Percentiles rank a stretch among this genome's conserved stretches.
Evolutionary conservation across 2,797 vertebrate genomes (phyloP).

Genomic region (Erethizon dorsatum): DNA sequence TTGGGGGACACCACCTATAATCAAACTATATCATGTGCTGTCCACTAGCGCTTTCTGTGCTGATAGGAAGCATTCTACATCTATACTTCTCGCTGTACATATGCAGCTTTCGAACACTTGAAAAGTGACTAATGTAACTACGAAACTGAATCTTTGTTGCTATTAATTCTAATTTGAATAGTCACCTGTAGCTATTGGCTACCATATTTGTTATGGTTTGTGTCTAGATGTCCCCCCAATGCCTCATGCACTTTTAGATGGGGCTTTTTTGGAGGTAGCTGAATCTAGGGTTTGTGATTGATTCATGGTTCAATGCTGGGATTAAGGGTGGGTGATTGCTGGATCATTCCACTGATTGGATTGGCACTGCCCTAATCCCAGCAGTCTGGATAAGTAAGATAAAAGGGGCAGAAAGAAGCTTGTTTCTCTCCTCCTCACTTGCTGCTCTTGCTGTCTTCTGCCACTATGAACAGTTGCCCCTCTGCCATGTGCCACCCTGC

Average conservation of each 20-base stretch:
- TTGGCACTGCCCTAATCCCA: not conserved
- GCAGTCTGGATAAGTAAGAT: not conserved
- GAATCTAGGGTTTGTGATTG: not conserved
- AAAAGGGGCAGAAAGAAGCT: not conserved
- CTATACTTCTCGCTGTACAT: too few species aligned
- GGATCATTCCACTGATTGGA: not conserved
- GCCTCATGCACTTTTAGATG: not conserved
- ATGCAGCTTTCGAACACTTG: not conserved
- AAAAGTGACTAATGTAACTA: not conserved
- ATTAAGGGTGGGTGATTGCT: not conserved
- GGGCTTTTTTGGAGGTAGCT: not conserved
- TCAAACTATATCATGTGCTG: not conserved
- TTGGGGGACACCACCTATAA: accelerated
- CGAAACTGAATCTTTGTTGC: not conserved
- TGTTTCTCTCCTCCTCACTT: not conserved
- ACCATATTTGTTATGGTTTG: not conserved
- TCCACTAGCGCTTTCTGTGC: not conserved
- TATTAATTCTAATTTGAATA: not conserved
- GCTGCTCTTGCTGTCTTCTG: not conserved
- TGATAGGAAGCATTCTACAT: not conserved
- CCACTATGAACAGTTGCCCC: not conserved
- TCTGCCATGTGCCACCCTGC: too few species aligned
- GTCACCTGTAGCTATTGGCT: not conserved
- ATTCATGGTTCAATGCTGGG: not conserved
- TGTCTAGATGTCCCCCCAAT: not conserved